A percentile compares a stretch with the other conserved stretches of the same genome.
phyloP scores from a whole-genome alignment of 2,888 invertebrate species.

The Volucella inanis region DNA sequence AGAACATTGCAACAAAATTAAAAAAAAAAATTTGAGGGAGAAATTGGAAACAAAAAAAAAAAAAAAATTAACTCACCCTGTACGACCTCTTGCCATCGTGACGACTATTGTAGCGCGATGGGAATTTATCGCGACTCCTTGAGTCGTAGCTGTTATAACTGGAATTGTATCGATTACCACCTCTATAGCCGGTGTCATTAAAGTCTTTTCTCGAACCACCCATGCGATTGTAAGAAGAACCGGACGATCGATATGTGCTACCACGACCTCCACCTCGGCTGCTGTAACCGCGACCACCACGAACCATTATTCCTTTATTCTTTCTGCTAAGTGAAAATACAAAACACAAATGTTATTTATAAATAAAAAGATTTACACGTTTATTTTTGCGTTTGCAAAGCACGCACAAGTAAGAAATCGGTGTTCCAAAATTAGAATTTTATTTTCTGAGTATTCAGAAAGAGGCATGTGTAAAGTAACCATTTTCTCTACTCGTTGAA shows the following conservation, averaged over 20 bases:
- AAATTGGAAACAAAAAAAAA: conserved; percentile 7
- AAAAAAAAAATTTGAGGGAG: neutral
- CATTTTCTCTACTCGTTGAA: neutral
- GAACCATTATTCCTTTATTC: conserved; percentile 77
- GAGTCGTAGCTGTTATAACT: conserved; percentile 80
- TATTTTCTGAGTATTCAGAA: neutral
- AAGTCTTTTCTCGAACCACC: conserved; percentile 80
- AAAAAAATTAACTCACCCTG: conserved; percentile 78
- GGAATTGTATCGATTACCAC: conserved; percentile 76
- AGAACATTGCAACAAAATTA: neutral
- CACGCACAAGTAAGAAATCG: too few species aligned
- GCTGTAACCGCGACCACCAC: conserved; percentile 78
- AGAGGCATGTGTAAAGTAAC: neutral
- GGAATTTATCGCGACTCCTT: conserved; percentile 77
- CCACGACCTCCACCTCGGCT: conserved; percentile 78
- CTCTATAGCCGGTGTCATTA: conserved; percentile 78
- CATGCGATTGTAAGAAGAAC: conserved; percentile 78
- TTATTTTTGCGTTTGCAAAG: neutral
- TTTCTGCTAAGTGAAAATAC: neutral
- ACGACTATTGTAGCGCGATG: conserved; percentile 74
- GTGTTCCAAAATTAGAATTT: conserved; percentile 5
- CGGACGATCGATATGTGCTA: conserved; percentile 79
- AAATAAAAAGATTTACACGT: neutral
- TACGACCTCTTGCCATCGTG: conserved; percentile 80
- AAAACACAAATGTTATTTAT: neutral